phyloP scores from a whole-genome alignment of 2,113 vertebrate species.

The Nothobranchius kuhntae region DNA sequence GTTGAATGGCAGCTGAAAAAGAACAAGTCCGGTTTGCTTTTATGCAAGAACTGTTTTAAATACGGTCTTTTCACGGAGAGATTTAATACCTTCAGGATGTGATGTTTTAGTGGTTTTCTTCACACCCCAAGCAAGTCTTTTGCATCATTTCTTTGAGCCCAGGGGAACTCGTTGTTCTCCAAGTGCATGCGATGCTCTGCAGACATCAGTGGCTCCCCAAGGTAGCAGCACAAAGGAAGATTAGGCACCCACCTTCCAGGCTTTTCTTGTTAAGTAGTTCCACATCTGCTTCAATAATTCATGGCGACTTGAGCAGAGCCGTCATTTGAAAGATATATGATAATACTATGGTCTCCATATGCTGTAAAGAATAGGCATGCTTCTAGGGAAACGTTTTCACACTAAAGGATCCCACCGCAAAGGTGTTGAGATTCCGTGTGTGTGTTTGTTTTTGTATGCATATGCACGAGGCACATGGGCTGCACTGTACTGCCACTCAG shows the following conservation, averaged over 20 bases:
- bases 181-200: conserved; percentile 54
- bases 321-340: conserved; percentile 47
- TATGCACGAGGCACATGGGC: conserved; percentile 4
- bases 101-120: conserved; percentile 49
- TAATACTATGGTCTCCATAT: conserved; percentile 25
- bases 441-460: conserved; percentile 13
- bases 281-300: conserved; percentile 75
- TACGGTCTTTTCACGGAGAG: conserved; percentile 20
- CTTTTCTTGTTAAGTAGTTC: conserved; percentile 72
- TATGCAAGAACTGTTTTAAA: conserved; percentile 2
- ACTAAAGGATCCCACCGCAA: conserved; percentile 28
- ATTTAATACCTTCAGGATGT: conserved; percentile 23
- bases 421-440: conserved; percentile 11
- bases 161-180: conserved; percentile 39
- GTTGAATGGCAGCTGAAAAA: conserved; percentile 26
- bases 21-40: conserved; percentile 6
- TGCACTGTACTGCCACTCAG: conserved; percentile 59
- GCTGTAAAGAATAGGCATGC: conserved; percentile 31
- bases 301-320: conserved; percentile 45
- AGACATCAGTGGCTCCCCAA: conserved; percentile 59
- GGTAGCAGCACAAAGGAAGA: conserved; percentile 69
- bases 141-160: conserved; percentile 43
- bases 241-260: conserved; percentile 67
- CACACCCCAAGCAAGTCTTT: conserved; percentile 35
- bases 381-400: conserved; percentile 26